Conservation (phyloP, 2,797 vertebrate genomes). For the Sebastes matsubarae region DNA sequence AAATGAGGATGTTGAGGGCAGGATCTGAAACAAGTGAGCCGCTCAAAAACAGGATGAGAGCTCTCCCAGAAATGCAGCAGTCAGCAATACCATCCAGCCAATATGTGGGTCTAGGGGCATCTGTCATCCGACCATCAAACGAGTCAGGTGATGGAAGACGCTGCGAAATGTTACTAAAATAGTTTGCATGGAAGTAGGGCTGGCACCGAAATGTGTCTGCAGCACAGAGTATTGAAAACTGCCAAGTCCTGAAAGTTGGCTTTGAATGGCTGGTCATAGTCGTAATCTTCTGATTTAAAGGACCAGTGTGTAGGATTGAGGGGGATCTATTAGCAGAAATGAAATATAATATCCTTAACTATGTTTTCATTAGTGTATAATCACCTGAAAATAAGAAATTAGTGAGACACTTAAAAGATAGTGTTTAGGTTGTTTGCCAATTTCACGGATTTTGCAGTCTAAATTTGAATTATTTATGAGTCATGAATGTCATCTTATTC, state of each 20-base stretch:
- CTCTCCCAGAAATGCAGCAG: constrained; percentile 69
- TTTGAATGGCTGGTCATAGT: background rate
- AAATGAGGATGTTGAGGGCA: constrained; percentile 83
- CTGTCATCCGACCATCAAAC: constrained; percentile 54
- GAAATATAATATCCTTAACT: too few species aligned
- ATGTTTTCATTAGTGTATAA: too few species aligned
- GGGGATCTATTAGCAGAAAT: too few species aligned
- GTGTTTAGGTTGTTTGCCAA: too few species aligned
- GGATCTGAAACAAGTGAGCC: constrained; percentile 82
- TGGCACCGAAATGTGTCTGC: background rate
- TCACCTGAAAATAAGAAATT: too few species aligned
- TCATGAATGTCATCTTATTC: too few species aligned
- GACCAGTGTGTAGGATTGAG: too few species aligned
- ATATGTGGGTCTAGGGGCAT: constrained; percentile 67
- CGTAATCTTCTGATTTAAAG: background rate
- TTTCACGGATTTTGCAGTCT: too few species aligned
- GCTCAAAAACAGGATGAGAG: constrained; percentile 82
- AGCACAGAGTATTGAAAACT: background rate
- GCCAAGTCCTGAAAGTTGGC: background rate
- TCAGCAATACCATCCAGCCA: constrained; percentile 74
- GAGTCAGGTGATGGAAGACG: constrained; percentile 52
- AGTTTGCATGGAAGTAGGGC: background rate
- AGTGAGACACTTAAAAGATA: too few species aligned
- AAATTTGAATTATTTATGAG: too few species aligned
- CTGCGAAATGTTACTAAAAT: constrained; percentile 4